A percentile compares a stretch with the other conserved stretches of the same genome.
These are phyloP conservation scores for Synergus japonicus DNA, from an alignment of 2,888 invertebrate species.

Conservation along the genomic window DNA sequence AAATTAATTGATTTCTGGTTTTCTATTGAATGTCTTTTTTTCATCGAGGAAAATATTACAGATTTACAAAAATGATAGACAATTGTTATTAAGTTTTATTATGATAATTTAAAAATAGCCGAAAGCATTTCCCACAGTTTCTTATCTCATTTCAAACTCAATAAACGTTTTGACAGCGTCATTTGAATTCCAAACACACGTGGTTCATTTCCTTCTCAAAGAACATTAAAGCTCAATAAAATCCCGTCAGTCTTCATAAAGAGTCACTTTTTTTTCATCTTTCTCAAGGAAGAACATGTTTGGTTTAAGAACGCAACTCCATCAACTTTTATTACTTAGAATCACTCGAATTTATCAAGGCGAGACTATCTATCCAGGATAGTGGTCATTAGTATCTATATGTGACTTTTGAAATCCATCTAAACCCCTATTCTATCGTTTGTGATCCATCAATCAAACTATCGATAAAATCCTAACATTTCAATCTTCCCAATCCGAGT, in stretches of 20 bases:
- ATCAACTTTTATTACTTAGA: conserved; percentile 35
- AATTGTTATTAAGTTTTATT: too few species aligned
- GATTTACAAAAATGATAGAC: too few species aligned
- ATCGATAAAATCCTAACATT: neutral
- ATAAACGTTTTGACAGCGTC: conserved; percentile 23
- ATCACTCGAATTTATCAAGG: conserved; percentile 32
- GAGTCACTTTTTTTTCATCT: neutral
- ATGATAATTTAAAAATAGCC: neutral
- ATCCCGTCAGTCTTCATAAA: conserved; percentile 38
- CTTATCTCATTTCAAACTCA: neutral
- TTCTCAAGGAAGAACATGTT: conserved; percentile 13
- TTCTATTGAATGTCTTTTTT: neutral
- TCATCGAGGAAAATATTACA: neutral
- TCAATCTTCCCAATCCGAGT: neutral
- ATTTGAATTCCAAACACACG: conserved; percentile 14
- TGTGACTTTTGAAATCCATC: neutral
- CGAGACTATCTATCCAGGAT: conserved; percentile 9
- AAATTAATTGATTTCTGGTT: neutral
- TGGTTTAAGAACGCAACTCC: conserved; percentile 25
- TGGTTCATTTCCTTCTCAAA: neutral
- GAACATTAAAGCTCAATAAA: conserved; percentile 23
- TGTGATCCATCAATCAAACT: neutral
- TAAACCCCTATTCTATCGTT: conserved; percentile 4
- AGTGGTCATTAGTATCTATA: conserved; percentile 29
- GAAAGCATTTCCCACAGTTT: neutral